These are phyloP conservation scores for Hypselothyrea guttata DNA, from an alignment of 2,888 invertebrate genomes.

Conservation along the genomic window DNA sequence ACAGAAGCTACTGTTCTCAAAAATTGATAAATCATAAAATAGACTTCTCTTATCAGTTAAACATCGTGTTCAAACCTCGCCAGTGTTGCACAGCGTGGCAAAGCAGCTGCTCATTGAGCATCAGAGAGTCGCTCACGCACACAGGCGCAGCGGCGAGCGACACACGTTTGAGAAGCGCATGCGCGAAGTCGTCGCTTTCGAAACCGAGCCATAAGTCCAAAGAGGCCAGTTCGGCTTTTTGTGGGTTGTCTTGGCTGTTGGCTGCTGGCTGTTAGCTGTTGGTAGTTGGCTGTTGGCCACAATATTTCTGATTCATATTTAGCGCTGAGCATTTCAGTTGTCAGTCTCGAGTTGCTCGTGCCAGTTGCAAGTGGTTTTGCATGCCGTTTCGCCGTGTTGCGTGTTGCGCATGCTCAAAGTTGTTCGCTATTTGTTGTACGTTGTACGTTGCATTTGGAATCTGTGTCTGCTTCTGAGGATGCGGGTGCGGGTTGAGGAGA, in stretches of 20 bases:
- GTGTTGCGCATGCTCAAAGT: slow-evolving; percentile 34
- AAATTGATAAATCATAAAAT: too few species aligned
- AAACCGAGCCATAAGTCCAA: slow-evolving; percentile 49
- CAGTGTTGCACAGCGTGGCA: too few species aligned
- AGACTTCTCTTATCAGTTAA: too few species aligned
- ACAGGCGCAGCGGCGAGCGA: too few species aligned
- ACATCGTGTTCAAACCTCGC: too few species aligned
- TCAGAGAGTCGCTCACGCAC: too few species aligned
- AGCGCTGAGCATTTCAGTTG: slow-evolving; percentile 13
- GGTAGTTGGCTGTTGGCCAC: slow-evolving; percentile 34
- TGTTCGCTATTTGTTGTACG: slow-evolving; percentile 12
- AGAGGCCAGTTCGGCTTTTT: slow-evolving; percentile 43
- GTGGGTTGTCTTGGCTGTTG: neutral
- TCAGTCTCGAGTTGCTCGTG: slow-evolving; percentile 58
- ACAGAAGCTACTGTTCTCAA: too few species aligned
- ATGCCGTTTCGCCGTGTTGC: slow-evolving; percentile 20
- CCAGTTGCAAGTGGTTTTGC: slow-evolving; percentile 50
- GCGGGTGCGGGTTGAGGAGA: slow-evolving; percentile 52
- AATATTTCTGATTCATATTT: slow-evolving; percentile 53
- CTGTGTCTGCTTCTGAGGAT: too few species aligned
- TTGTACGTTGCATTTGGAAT: slow-evolving; percentile 29
- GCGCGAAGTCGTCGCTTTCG: slow-evolving; percentile 50
- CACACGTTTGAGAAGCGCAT: slow-evolving; percentile 28
- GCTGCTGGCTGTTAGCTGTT: too few species aligned
- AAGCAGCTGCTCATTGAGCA: too few species aligned